A percentile compares a stretch with the other conserved stretches of the same genome.
phyloP scores from a whole-genome alignment of 1,140 invertebrate species.

The Dreissena rostriformis region DNA sequence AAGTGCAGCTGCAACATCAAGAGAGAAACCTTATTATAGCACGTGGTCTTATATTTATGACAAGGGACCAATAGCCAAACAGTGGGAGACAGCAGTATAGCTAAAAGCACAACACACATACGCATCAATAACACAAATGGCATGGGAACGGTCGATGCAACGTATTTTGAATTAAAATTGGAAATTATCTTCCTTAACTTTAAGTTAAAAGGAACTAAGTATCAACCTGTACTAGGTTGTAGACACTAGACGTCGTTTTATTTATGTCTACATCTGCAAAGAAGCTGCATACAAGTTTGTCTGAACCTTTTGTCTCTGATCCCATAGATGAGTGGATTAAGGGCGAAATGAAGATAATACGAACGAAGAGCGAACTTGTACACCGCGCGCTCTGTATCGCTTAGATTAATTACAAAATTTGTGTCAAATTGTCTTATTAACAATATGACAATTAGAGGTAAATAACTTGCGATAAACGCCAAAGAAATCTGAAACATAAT shows the following conservation, averaged over 20 bases:
- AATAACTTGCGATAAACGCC: not conserved
- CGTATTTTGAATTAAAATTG: too few relatives aligned
- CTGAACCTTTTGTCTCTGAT: not conserved
- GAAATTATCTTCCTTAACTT: too few relatives aligned
- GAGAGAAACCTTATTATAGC: too few relatives aligned
- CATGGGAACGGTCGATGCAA: too few relatives aligned
- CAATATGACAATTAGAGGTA: not conserved
- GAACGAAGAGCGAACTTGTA: not conserved
- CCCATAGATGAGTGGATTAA: not conserved
- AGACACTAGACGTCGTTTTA: not conserved
- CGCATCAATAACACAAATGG: too few relatives aligned
- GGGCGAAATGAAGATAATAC: not conserved
- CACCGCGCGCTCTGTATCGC: not conserved
- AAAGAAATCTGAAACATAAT: not conserved
- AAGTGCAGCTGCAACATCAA: too few relatives aligned
- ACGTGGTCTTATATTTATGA: too few relatives aligned
- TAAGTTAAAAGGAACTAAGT: too few relatives aligned
- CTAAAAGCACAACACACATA: too few relatives aligned
- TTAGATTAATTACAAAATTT: not conserved
- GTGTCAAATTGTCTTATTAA: not conserved
- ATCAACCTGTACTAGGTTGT: too few relatives aligned
- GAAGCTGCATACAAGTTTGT: not conserved
- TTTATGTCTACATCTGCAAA: not conserved
- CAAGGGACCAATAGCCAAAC: too few relatives aligned
- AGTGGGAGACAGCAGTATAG: too few relatives aligned